These are phyloP conservation scores for Thalassophryne amazonica DNA, from an alignment of 2,797 vertebrate species.

Conservation along the genomic window DNA sequence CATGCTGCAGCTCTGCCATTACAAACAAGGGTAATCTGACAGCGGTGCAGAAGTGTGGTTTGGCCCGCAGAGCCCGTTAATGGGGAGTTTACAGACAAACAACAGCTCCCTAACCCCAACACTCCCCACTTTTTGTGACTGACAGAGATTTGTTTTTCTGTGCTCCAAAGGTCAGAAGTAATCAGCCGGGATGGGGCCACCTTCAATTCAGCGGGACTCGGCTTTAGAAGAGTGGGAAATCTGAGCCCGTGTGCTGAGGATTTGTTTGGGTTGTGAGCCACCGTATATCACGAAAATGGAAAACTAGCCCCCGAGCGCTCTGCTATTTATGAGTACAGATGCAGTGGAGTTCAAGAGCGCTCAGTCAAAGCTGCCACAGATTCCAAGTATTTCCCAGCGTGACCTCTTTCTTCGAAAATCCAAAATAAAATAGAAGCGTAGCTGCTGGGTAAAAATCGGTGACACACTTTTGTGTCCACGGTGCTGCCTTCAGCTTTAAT, in stretches of 20 bases:
- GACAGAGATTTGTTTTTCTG: slow-evolving; percentile 37
- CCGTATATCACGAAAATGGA: slow-evolving; percentile 30
- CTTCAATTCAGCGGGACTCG: slow-evolving; percentile 24
- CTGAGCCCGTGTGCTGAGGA: not conserved
- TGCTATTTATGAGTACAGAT: slow-evolving; percentile 42
- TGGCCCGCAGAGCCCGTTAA: slow-evolving; percentile 46
- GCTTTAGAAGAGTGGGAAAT: slow-evolving; percentile 10
- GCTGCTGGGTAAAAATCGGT: slow-evolving; percentile 16
- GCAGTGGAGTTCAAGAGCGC: slow-evolving; percentile 35
- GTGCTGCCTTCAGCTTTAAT: slow-evolving; percentile 35
- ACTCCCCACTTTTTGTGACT: not conserved
- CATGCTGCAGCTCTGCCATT: slow-evolving; percentile 37
- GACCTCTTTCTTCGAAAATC: slow-evolving; percentile 48
- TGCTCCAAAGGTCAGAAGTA: slow-evolving; percentile 38
- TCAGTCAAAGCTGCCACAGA: slow-evolving; percentile 24
- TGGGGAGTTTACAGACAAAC: slow-evolving; percentile 50
- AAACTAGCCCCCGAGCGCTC: slow-evolving; percentile 16
- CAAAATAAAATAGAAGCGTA: slow-evolving; percentile 3
- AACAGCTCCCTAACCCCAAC: too few species aligned
- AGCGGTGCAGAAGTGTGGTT: slow-evolving; percentile 39
- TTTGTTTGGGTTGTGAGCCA: not conserved
- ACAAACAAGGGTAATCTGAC: slow-evolving; percentile 53
- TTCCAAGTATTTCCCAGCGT: slow-evolving; percentile 43
- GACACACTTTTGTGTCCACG: slow-evolving; percentile 32
- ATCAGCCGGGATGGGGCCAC: slow-evolving; percentile 37